phyloP scores from a whole-genome alignment of 2,113 vertebrate species.

The Phalacrocorax brasilianus region DNA sequence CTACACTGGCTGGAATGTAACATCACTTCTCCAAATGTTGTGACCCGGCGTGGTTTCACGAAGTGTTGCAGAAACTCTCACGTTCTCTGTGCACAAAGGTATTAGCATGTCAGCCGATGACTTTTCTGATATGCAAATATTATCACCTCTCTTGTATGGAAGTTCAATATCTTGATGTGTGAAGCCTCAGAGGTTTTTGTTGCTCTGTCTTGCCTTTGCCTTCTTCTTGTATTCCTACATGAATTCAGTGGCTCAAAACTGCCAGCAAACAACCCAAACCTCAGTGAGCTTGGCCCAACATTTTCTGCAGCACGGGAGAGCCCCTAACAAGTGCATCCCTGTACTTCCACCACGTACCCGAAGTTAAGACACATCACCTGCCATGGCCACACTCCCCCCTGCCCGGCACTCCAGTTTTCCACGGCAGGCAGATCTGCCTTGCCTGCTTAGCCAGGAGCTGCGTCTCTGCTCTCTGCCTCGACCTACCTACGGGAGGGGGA shows the following conservation, averaged over 20 bases:
- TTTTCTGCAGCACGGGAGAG: not conserved
- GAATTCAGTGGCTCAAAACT: not conserved
- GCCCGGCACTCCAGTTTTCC: not conserved
- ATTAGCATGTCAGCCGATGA: accelerated
- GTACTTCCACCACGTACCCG: not conserved
- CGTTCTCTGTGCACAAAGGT: not conserved
- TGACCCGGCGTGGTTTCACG: not conserved
- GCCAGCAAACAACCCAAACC: not conserved
- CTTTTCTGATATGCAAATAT: not conserved
- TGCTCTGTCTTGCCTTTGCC: not conserved
- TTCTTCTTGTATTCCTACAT: not conserved
- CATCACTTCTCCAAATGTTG: not conserved
- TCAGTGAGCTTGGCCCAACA: not conserved
- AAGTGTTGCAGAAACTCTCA: not conserved
- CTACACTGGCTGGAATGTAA: not conserved
- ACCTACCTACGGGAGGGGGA: not conserved
- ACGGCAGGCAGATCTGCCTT: not conserved
- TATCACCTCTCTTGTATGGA: not conserved
- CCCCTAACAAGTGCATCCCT: not conserved
- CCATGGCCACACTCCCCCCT: accelerated
- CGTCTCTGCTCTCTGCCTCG: not conserved
- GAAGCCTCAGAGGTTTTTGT: not conserved
- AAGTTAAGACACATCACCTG: not conserved
- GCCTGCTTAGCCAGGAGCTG: not conserved
- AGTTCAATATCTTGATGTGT: not conserved